Evolutionary conservation across 2,113 vertebrate genomes (phyloP), one percentile per base, ranked within the genome.

Genomic region (Trogon melanurus): DNA sequence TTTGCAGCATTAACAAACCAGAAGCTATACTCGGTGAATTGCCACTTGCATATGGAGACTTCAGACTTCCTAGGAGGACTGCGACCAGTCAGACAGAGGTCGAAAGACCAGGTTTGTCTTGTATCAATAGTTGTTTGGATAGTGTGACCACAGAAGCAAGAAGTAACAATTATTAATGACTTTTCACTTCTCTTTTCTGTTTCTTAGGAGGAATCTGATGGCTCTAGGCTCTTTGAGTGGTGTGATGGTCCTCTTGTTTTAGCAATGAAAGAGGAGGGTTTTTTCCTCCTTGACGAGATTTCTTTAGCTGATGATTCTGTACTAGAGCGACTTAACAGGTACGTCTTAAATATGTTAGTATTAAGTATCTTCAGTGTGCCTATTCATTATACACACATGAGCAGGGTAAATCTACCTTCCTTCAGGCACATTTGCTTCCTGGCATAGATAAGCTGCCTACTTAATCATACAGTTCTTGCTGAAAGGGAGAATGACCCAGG

Each of bases 311-410:
- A 99, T 48, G 99, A 99, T 96, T 99, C 99, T 4, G 99, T 99
- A 32, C 96, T 99, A 56, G 99, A 99, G 97, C 98, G 99, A 97
- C 99, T 99, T 65, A 99, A 99, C 97, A 99, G 99, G 99, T 99
- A 94, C 14, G 71, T 11, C 10, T 34, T 73, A 54, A 70, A 38
- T 29, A 22, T 47, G 16, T 34, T 57, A 41, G 12, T 61, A 16
- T 29, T 64, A 21, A 66, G 13, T 47, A 53, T 79, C 16, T 10
- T 69, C 3, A 32, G 0, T 70, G 41, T 76, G 53, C 60, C 58
- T 64, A 1, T 58, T 76, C 19, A 14, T 67, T 71, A 29, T 25
- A 21, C 26, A 72, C 44, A 67, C 14, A 7, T 9, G 3, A 61
- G 4, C 5, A 2, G 19, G 10, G 48, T 58, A 34, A 51, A 48